phyloP scores from a whole-genome alignment of 2,113 vertebrate species.

The Podarcis muralis region DNA sequence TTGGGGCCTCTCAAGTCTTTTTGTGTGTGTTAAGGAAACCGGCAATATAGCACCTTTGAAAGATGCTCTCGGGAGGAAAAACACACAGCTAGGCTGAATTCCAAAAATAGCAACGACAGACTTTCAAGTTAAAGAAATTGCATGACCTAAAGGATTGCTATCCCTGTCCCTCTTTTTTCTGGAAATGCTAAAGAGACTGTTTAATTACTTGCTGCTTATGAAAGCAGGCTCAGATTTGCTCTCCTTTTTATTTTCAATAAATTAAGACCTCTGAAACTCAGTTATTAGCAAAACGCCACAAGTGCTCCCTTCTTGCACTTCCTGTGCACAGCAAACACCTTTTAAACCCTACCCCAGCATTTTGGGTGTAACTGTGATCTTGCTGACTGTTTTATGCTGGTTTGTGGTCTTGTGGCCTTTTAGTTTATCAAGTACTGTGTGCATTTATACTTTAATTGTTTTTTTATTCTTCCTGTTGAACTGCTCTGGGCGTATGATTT shows the following conservation, averaged over 20 bases:
- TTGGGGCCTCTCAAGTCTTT: neutral
- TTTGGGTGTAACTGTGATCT: too few species aligned
- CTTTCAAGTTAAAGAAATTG: neutral
- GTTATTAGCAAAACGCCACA: neutral
- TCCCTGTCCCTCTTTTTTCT: neutral
- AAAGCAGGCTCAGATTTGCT: neutral
- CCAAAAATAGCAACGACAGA: neutral
- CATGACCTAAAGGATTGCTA: neutral
- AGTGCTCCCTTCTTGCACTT: neutral
- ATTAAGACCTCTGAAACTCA: neutral
- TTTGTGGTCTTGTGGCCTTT: too few species aligned
- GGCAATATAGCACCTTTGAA: too few species aligned
- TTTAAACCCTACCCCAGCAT: too few species aligned
- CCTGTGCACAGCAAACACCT: too few species aligned
- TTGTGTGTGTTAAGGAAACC: neutral
- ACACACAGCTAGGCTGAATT: too few species aligned
- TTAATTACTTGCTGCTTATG: neutral
- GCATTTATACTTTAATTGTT: too few species aligned
- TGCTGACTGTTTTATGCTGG: too few species aligned
- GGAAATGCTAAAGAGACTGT: neutral
- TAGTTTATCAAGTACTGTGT: too few species aligned
- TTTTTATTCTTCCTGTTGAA: too few species aligned
- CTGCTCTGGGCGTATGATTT: too few species aligned
- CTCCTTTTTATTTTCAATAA: neutral
- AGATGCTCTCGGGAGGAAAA: too few species aligned